A percentile compares a stretch with the other conserved stretches of the same genome.
Conservation (phyloP, 1,140 invertebrate genomes). For the Magallana ariakensis region DNA sequence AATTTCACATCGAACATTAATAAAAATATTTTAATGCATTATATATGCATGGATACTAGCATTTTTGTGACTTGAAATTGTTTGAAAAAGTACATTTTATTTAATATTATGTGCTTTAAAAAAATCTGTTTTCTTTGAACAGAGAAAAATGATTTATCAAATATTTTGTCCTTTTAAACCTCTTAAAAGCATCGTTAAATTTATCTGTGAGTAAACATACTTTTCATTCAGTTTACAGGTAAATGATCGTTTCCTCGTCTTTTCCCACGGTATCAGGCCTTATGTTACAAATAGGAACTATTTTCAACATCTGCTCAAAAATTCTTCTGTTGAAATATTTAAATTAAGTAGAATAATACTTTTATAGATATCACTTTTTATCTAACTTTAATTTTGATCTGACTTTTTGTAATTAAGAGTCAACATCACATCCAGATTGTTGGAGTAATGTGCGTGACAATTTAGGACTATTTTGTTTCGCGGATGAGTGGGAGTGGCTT, state of each 20-base stretch:
- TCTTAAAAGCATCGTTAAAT: conserved; percentile 1
- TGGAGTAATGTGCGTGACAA: not conserved
- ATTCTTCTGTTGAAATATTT: not conserved
- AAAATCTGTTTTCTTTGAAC: too few species aligned
- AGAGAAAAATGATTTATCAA: too few species aligned
- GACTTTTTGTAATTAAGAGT: not conserved
- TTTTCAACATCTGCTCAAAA: conserved; percentile 35
- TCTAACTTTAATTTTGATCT: not conserved
- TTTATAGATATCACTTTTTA: not conserved
- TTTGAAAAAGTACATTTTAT: too few species aligned
- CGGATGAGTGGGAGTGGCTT: conserved; percentile 27
- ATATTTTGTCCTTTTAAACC: too few species aligned
- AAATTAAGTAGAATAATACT: not conserved
- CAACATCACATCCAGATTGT: not conserved
- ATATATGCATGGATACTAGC: too few species aligned
- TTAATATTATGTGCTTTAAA: too few species aligned
- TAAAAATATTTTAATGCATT: too few species aligned
- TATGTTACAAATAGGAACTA: conserved; percentile 36
- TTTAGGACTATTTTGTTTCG: conserved; percentile 20
- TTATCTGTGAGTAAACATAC: conserved; percentile 38
- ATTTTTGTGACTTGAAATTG: too few species aligned
- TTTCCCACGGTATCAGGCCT: conserved; percentile 45
- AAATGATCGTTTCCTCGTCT: not conserved
- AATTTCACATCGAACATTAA: too few species aligned
- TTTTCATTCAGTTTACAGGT: conserved; percentile 23